Base-by-base conservation (phyloP, 2,797 vertebrate species). In the Erpetoichthys calabaricus region DNA sequence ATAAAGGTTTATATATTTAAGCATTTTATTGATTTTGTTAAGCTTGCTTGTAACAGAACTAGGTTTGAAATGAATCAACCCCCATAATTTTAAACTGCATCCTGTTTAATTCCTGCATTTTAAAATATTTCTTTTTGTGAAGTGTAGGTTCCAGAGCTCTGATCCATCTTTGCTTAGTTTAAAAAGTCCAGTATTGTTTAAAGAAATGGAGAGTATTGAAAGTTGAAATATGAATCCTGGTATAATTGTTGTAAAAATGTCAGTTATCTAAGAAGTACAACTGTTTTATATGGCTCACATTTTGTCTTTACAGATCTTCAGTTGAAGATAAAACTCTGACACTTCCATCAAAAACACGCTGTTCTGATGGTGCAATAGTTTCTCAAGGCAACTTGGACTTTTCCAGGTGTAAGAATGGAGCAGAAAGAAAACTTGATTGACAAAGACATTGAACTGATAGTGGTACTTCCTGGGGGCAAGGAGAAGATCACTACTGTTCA, bases 291-390 rank as follows among this genome's bases (percentile, higher is more conserved):
- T 25, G 25, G 25, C 25, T 25, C 25, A 25, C 25, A 25, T 25
- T 25, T 25, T 25, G 1, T 25, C 25, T 25, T 25, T 25, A 25
- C 77, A 98, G 92, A 82, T 89, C 85, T 78, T 96, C 92, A 61
- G 75, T 80, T 63, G 92, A 94, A 81, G 86, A 82, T 67, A 94
- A 91, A 82, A 94, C 91, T 42, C 94, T 94, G 0, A 83, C 82
- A 70, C 92, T 94, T 57, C 92, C 94, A 43, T 62, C 64, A 45
- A 85, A 80, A 63, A 68, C 75, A 62, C 86, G 82, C 67, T 66
- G 64, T 8, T 8, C 68, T 69, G 76, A 81, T 59, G 70, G 75
- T 62, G 73, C 80, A 60, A 71, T 75, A 3, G 75, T 75, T 57
- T 82, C 77, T 63, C 83, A 83, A 75, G 80, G 77, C 54, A 25